These are phyloP conservation scores for Phyllostomus hastatus DNA, from an alignment of 2,113 vertebrate species.

Conservation along the genomic window DNA sequence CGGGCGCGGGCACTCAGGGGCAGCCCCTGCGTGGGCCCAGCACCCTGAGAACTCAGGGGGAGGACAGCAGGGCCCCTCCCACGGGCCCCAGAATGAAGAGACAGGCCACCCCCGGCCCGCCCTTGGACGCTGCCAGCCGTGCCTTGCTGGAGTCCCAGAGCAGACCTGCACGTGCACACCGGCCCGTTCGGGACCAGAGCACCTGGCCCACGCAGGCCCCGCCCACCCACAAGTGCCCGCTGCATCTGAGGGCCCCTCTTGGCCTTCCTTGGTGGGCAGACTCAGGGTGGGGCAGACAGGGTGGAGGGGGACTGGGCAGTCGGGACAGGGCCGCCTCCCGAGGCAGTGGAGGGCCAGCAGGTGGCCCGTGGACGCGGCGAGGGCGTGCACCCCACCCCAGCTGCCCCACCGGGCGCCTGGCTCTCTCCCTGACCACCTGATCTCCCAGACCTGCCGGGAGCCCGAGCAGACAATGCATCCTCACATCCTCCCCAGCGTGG, in stretches of 20 bases:
- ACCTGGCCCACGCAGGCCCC: not conserved
- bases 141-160: not conserved
- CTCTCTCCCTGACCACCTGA: not conserved
- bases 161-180: rapidly evolving
- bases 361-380: not conserved
- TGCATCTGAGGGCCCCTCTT: not conserved
- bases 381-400: not conserved
- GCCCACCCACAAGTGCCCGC: no score
- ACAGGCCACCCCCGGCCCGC: not conserved
- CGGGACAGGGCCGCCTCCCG: not conserved
- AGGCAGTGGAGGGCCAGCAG: not conserved
- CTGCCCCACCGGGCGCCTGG: not conserved
- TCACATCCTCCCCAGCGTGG: constrained; percentile 15
- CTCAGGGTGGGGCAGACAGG: not conserved
- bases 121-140: rapidly evolving
- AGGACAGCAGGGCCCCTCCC: not conserved
- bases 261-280: not conserved
- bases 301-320: not conserved
- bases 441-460: constrained; percentile 53
- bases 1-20: rapidly evolving
- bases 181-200: not conserved
- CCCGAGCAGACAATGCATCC: constrained; percentile 29
- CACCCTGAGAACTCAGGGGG: rapidly evolving
- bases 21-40: not conserved
- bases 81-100: not conserved